Evolutionary conservation across 2,113 vertebrate genomes (phyloP).

Genomic region (Daboia siamensis): DNA sequence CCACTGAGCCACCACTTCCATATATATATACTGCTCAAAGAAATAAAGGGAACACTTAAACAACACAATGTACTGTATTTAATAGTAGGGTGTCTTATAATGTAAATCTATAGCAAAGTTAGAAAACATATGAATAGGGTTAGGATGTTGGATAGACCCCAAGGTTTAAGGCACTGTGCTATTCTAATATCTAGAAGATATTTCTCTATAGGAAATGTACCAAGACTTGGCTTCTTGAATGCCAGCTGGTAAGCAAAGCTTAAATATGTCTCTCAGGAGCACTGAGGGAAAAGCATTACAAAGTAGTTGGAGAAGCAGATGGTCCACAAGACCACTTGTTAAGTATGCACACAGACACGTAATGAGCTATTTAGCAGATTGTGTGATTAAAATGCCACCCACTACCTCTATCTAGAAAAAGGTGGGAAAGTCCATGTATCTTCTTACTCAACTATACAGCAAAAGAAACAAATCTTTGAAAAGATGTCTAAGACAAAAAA

Average conservation of each 20-base stretch:
- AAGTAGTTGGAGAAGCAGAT: constrained; percentile 14
- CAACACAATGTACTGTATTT: too few relatives aligned
- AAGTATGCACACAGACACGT: neutral
- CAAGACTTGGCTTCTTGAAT: neutral
- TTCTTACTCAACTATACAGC: neutral
- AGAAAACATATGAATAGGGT: neutral
- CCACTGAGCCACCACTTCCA: too few relatives aligned
- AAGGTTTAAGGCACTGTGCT: neutral
- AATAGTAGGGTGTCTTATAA: too few relatives aligned
- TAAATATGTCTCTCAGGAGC: neutral
- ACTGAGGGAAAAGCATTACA: neutral
- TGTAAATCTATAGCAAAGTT: neutral
- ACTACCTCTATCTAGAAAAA: neutral
- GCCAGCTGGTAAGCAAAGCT: constrained; percentile 2
- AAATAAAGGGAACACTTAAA: too few relatives aligned
- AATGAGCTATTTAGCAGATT: neutral
- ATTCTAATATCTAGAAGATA: neutral
- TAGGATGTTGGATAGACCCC: neutral
- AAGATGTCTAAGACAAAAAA: neutral
- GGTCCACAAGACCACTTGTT: constrained; percentile 8
- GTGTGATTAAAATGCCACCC: neutral
- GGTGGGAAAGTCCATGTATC: neutral
- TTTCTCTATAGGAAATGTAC: neutral
- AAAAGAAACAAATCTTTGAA: neutral
- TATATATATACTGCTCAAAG: too few relatives aligned